A percentile compares a stretch with the other conserved stretches of the same genome.
These are phyloP conservation scores for Corvus cornix DNA, from an alignment of 2,113 vertebrate genomes.

Conservation along the genomic window DNA sequence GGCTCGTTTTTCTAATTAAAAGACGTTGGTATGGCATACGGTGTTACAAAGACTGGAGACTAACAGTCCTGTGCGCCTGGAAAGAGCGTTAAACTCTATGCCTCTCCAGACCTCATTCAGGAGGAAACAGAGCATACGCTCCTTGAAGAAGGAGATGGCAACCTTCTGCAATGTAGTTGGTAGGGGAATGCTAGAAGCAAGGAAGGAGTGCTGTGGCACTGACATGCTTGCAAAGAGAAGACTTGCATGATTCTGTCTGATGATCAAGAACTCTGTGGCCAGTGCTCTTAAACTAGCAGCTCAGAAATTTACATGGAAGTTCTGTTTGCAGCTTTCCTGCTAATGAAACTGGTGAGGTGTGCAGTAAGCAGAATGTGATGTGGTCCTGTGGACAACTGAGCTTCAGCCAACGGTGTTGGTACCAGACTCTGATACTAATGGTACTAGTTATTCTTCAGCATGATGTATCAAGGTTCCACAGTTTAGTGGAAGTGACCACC, in stretches of 20 bases:
- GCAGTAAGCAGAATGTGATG: background rate
- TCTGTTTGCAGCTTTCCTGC: background rate
- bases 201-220: background rate
- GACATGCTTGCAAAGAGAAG: background rate
- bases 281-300: background rate
- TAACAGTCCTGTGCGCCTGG: background rate
- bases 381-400: background rate
- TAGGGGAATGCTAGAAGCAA: background rate
- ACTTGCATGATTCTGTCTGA: background rate
- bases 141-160: background rate
- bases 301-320: background rate
- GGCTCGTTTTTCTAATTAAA: background rate
- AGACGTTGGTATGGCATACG: background rate
- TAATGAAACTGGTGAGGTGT: background rate
- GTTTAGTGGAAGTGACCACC: background rate
- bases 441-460: background rate
- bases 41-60: background rate
- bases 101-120: background rate
- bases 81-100: background rate
- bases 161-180: background rate
- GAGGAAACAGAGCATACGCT: background rate
- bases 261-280: background rate
- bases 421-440: background rate
- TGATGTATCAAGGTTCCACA: background rate
- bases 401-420: background rate